Conservation (phyloP, 2,113 vertebrate species). For the Panthera tigris region DNA sequence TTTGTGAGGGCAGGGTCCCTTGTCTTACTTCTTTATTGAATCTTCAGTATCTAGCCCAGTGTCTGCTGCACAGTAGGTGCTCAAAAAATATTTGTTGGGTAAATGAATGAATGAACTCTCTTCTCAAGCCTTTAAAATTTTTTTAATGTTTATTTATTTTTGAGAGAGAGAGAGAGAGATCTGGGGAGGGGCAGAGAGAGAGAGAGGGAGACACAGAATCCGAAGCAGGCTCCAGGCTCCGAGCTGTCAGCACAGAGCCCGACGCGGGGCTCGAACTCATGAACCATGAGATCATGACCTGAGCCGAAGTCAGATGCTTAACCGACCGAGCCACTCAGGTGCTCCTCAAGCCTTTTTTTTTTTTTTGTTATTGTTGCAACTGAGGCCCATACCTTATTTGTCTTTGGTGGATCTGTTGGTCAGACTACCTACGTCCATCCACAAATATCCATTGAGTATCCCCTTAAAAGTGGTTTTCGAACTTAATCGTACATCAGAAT, state of each 20-base stretch:
- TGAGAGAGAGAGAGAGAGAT: too few species aligned
- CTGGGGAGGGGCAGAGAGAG: too few species aligned
- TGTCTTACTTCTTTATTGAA: neutral
- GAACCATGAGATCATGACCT: too few species aligned
- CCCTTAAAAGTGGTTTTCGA: neutral
- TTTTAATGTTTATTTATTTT: neutral
- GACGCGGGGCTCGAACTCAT: too few species aligned
- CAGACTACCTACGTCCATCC: neutral
- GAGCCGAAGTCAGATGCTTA: too few species aligned
- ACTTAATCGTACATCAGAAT: neutral
- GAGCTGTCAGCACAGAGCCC: too few species aligned
- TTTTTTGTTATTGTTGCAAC: neutral
- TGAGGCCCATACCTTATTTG: neutral
- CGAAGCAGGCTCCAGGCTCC: too few species aligned
- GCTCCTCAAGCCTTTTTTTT: neutral
- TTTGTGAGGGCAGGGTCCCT: neutral
- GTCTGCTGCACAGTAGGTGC: neutral
- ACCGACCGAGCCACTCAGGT: too few species aligned
- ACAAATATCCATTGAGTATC: neutral
- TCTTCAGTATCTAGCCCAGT: neutral
- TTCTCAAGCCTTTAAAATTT: neutral
- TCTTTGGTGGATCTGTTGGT: neutral
- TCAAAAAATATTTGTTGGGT: neutral
- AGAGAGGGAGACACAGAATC: too few species aligned
- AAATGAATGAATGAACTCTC: neutral